These are phyloP conservation scores for Trachelus tabidus DNA, from an alignment of 2,888 invertebrate species.

Conservation along the genomic window DNA sequence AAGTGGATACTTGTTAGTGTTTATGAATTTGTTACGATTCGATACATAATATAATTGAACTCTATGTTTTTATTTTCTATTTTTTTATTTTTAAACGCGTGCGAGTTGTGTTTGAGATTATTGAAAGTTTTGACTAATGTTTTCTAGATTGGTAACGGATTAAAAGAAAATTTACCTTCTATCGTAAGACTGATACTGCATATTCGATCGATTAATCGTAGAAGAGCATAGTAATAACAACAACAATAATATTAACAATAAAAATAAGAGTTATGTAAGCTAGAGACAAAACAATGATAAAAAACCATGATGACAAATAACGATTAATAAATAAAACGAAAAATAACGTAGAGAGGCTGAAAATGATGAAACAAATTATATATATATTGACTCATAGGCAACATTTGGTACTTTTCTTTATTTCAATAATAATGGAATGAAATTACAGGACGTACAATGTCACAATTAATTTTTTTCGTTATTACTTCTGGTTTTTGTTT, in stretches of 20 bases:
- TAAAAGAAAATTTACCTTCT: background rate
- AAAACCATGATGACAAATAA: constrained; percentile 9
- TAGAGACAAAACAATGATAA: constrained; percentile 3
- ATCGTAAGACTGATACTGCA: constrained; percentile 46
- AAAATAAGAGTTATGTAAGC: constrained; percentile 29
- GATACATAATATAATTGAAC: background rate
- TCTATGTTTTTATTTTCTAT: background rate
- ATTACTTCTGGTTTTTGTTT: too few species aligned
- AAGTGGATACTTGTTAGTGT: background rate
- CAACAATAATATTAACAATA: constrained; percentile 5
- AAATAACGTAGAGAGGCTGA: constrained; percentile 24
- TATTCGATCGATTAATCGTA: constrained; percentile 22
- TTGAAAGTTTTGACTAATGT: background rate
- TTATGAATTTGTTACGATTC: background rate
- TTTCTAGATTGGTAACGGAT: background rate
- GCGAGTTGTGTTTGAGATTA: background rate
- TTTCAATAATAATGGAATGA: constrained; percentile 56
- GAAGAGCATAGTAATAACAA: background rate
- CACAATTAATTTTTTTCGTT: constrained; percentile 12
- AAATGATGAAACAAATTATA: constrained; percentile 12
- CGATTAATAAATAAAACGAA: constrained; percentile 11
- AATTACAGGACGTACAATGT: constrained; percentile 56
- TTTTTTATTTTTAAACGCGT: background rate
- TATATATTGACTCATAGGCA: background rate
- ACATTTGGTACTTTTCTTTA: constrained; percentile 46